Evolutionary conservation across 2,888 invertebrate genomes (phyloP), one percentile per base, ranked within the genome.

Genomic region (Cheilosia variabilis): DNA sequence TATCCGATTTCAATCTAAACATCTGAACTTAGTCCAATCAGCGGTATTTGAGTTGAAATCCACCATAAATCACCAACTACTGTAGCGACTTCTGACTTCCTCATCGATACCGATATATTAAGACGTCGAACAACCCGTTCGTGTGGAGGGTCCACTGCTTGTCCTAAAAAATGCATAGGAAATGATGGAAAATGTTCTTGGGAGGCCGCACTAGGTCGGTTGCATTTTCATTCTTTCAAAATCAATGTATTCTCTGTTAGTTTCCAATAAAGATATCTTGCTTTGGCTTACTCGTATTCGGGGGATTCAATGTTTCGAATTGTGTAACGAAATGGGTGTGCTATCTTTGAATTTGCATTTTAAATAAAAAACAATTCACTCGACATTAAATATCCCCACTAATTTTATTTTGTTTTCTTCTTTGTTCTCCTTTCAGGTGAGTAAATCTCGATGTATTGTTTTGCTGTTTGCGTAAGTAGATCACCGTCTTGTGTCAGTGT

Each of bases 351-450:
- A 37, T 37, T 37, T 37, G 37, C 37, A 37, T 19, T 53, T 60
- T 41, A 24, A 19, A 31, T 19, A 15, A 52, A 27, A 27, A 27
- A 27, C 6, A 37, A 52, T 37, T 19, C 45, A n/a, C 10, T 22
- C 24, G 10, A 2, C 4, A 13, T 50, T 57, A 47, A 47, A 37
- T 55, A 55, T 37, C 27, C 15, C 6, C 34, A 77, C 24, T 68
- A 77, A 76, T 68, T 76, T 15, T 53, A 27, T 62, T 27, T 34
- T 50, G 1, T 60, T 9, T 31, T 60, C 45, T 45, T 68, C 0
- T 37, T 37, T 13, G 31, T 34, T 69, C 50, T 68, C 24, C 17
- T 77, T 77, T 13, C 57, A 77, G 77, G 77, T 77, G 65, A 77
- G 77, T 77, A 62, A 13, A 53, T 45, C 27, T 4, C 19, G 2